phyloP scores from a whole-genome alignment of 1,140 invertebrate species.

The Drosophila orena region DNA sequence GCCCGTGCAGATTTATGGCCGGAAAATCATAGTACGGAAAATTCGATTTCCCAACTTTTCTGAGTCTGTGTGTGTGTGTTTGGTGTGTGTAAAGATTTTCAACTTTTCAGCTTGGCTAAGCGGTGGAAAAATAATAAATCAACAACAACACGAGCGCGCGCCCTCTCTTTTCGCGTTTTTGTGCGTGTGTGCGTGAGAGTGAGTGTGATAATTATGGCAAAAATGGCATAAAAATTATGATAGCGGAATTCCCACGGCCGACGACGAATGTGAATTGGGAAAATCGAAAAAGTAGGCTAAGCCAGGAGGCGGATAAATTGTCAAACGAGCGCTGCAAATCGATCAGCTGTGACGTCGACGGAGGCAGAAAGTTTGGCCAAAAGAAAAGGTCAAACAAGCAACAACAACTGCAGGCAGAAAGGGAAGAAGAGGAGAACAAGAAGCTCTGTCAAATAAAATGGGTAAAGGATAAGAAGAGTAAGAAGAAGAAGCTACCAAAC shows the following conservation, averaged over 20 bases:
- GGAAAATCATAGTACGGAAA: conserved; percentile 52
- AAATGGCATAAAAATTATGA: conserved; percentile 66
- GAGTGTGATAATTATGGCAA: conserved; percentile 52
- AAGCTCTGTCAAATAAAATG: conserved; percentile 9
- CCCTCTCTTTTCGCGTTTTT: conserved; percentile 43
- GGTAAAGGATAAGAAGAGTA: conserved; percentile 10
- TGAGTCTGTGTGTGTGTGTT: conserved; percentile 17
- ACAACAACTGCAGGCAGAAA: conserved; percentile 16
- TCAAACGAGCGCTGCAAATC: conserved; percentile 65
- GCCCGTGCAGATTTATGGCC: conserved; percentile 47
- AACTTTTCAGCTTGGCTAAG: conserved; percentile 46
- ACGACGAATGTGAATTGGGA: conserved; percentile 34
- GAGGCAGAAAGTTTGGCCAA: conserved; percentile 46
- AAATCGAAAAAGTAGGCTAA: conserved; percentile 18
- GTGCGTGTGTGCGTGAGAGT: conserved; percentile 34
- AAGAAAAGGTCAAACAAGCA: conserved; percentile 58
- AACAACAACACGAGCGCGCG: conserved; percentile 28
- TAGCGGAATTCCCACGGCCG: conserved; percentile 41
- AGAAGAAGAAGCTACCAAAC: conserved; percentile 20
- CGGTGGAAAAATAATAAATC: conserved; percentile 4
- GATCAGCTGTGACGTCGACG: conserved; percentile 60
- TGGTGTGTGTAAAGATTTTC: conserved; percentile 29
- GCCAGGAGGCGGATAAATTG: conserved; percentile 5
- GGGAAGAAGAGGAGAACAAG: conserved; percentile 7
- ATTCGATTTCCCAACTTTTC: conserved; percentile 41